Evolutionary conservation across 2,113 vertebrate species (phyloP), one percentile per base, ranked within the genome.

Genomic region (Butorides virescens): DNA sequence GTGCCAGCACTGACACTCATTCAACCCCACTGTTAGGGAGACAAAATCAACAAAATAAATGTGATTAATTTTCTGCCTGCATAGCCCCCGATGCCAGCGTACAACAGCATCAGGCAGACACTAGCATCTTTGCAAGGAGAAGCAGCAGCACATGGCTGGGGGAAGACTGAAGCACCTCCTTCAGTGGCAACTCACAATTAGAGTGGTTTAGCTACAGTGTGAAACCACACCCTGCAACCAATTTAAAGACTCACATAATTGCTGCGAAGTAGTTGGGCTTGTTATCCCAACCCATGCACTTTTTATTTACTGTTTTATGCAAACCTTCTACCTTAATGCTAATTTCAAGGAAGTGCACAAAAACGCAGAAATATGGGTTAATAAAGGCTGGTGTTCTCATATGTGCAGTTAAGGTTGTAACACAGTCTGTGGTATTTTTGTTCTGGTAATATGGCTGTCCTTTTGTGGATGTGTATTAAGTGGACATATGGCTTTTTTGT

Each of bases 181-280:
- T 65, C 26, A 61, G 52, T 2, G 21, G 53, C 71, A 92, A 22
- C 25, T 52, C 63, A 85, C 21, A 62, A 53, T 27, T 3, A 90
- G 12, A 47, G 26, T n/a, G 47, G 52, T 55, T 87, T 36, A 87
- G 58, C 52, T 76, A 77, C 77, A n/a, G 8, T 3, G 25, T 39
- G 80, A 89, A 95, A 94, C 52, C 76, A 86, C 76, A 65, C 61
- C 49, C 83, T 32, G 49, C 79, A n/a, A 95, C 66, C 7, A 21
- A 84, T 47, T 75, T 72, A 55, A 80, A 90, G 34, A 65, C 30
- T 83, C 67, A 0, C 1, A 0, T n/a, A 84, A 77, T 39, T 49
- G 23, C 5, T 68, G 29, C 14, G 56, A 92, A 92, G 91, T 18
- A 95, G 73, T 20, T 84, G 65, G 29, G 67, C 30, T 80, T 79